phyloP scores from a whole-genome alignment of 2,113 vertebrate species.

The Sinocyclocheilus maitianheensis region DNA sequence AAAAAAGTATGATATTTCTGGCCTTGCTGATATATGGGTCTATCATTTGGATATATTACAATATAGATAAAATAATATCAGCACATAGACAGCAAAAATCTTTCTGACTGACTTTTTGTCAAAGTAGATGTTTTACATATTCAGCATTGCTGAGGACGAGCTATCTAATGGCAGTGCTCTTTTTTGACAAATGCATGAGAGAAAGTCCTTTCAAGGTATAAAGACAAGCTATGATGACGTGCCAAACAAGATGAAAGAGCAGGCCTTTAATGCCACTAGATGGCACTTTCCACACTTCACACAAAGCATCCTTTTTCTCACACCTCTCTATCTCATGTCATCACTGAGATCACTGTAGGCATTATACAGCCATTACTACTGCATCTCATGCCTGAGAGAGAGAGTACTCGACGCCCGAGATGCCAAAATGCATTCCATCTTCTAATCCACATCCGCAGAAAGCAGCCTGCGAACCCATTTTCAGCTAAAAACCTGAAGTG shows the following conservation, averaged over 20 bases:
- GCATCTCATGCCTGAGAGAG: conserved; percentile 44
- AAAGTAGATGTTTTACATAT: background rate
- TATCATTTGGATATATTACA: conserved; percentile 17
- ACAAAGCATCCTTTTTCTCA: conserved; percentile 40
- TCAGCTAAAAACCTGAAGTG: conserved; percentile 27
- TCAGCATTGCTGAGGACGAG: background rate
- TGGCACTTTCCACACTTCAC: conserved; percentile 66
- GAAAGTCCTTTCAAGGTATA: conserved; percentile 21
- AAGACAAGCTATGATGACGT: conserved; percentile 2
- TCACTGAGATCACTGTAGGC: conserved; percentile 55
- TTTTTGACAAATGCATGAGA: conserved; percentile 24
- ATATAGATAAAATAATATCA: background rate
- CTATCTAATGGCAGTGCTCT: background rate
- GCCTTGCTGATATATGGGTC: conserved; percentile 27
- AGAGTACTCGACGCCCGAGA: conserved; percentile 32
- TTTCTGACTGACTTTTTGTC: background rate
- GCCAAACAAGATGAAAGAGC: conserved; percentile 34
- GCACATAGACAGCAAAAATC: background rate
- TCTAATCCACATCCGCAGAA: conserved; percentile 32
- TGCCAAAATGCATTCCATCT: conserved; percentile 34
- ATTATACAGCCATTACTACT: conserved; percentile 52
- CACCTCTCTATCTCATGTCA: conserved; percentile 46
- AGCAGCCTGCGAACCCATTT: conserved; percentile 17
- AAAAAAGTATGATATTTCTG: background rate
- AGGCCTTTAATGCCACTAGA: conserved; percentile 58